phyloP scores from a whole-genome alignment of 1,140 invertebrate genomes.

The Goniozus legneri region DNA sequence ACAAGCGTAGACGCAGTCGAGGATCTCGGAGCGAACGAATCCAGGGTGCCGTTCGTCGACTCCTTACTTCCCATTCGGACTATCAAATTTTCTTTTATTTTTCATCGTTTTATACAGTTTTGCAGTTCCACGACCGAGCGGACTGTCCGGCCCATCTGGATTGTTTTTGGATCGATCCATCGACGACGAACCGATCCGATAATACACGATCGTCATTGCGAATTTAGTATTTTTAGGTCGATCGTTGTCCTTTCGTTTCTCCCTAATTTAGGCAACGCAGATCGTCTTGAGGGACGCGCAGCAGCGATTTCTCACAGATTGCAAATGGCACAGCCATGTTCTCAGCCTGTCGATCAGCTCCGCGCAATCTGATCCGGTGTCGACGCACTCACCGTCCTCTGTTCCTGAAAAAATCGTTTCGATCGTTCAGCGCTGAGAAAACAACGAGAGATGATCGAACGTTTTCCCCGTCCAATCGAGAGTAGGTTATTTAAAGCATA shows the following conservation, averaged over 20 bases:
- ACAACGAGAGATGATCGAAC: neutral
- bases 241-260: slow-evolving; percentile 16
- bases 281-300: slow-evolving; percentile 50
- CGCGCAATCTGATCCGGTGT: slow-evolving; percentile 50
- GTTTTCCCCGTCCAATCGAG: too few species aligned
- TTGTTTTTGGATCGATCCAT: too few species aligned
- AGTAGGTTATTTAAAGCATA: too few species aligned
- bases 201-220: too few species aligned
- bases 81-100: too few species aligned
- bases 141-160: neutral
- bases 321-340: slow-evolving; percentile 55
- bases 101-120: too few species aligned
- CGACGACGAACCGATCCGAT: too few species aligned
- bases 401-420: slow-evolving; percentile 29
- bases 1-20: too few species aligned
- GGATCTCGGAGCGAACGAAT: too few species aligned
- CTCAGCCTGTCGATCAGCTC: slow-evolving; percentile 54
- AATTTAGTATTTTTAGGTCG: too few species aligned
- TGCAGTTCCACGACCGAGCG: neutral
- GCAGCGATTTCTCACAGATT: slow-evolving; percentile 52
- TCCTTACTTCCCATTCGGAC: too few species aligned
- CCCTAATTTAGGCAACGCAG: slow-evolving; percentile 32
- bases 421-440: neutral
- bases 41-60: too few species aligned
- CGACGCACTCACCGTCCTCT: slow-evolving; percentile 50